Evolutionary conservation across 1,140 invertebrate species (phyloP), one percentile per base, ranked within the genome.

Genomic region (Heterodera carotae): DNA sequence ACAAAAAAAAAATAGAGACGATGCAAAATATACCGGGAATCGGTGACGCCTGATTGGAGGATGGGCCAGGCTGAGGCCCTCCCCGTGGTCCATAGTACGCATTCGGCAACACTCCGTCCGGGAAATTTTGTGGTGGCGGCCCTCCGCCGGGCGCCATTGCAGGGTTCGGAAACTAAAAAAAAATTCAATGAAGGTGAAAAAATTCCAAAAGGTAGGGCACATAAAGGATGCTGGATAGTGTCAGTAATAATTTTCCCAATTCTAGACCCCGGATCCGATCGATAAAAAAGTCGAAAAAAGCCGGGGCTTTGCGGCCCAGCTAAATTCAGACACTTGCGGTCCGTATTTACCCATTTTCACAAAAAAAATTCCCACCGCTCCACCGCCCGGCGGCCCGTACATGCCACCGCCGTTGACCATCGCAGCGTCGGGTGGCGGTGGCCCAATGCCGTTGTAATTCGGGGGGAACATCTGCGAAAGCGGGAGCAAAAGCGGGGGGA

Each of bases 31-130:
- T 34, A 77, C 77, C 77, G 36, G 77, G 64, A 36, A 79, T 80
- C 5, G 78, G 78, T 31, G 78, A 79, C 10, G 78, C 76, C 25
- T 79, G 78, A 59, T 81, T 79, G 39, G 77, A 68, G 10, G 78
- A 79, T 3, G 78, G 77, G 12, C 78, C 78, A 22, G 76, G 78
- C n/a, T 75, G 75, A 25, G 78, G 53, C 29, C 78, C 78, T 64
- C 68, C 78, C 36, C 78, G 64, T 15, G 48, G 53, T 2, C 66
- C 68, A 76, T 71, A 79, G 66, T 80, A 79, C 18, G 64, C 75
- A 25, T 60, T 69, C 10, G 75, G 75, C 25, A 76, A 48, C 72
- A 74, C 64, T 25, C 56, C 72, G 59, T 77, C 67, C 15, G 62
- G 74, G 29, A 79, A 43, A 78, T 67, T 67, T n/a, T 62, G 39